Evolutionary conservation across 2,113 vertebrate genomes (phyloP).

Genomic region (Geothlypis trichas): DNA sequence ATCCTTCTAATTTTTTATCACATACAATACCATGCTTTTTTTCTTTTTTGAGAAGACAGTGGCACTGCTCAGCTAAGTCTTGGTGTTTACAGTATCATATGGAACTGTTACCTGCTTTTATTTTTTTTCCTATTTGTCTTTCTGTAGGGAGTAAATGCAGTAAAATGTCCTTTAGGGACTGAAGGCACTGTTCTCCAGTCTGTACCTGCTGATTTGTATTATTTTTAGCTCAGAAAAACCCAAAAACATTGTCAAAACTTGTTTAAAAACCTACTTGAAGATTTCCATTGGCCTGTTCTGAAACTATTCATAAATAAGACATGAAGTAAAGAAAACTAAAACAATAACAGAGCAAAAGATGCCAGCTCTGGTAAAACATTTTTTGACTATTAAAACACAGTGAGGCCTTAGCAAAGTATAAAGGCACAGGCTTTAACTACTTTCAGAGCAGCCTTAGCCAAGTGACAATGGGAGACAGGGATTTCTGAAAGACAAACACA

Average conservation of each 20-base stretch:
- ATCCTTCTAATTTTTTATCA: not conserved
- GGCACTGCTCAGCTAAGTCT: not conserved
- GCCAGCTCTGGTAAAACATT: not conserved
- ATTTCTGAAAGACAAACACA: not conserved
- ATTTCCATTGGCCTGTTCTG: conserved; percentile 17
- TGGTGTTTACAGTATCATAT: not conserved
- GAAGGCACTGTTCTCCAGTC: not conserved
- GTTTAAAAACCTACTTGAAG: conserved; percentile 24
- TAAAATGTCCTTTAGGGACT: not conserved
- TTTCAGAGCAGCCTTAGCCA: not conserved
- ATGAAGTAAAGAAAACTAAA: not conserved
- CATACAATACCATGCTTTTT: not conserved
- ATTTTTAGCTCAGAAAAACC: conserved; percentile 27
- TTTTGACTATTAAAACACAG: not conserved
- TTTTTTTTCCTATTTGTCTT: not conserved
- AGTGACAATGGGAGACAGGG: not conserved
- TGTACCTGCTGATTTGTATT: conserved; percentile 1
- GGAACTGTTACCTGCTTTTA: not conserved
- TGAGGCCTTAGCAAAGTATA: not conserved
- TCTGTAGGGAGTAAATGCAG: not conserved
- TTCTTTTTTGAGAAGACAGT: not conserved
- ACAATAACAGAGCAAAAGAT: not conserved
- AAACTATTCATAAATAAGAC: conserved; percentile 23
- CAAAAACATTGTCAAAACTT: conserved; percentile 35
- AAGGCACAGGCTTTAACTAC: not conserved